Conservation (phyloP, 2,797 vertebrate genomes). For the Rhynchonycteris naso region DNA sequence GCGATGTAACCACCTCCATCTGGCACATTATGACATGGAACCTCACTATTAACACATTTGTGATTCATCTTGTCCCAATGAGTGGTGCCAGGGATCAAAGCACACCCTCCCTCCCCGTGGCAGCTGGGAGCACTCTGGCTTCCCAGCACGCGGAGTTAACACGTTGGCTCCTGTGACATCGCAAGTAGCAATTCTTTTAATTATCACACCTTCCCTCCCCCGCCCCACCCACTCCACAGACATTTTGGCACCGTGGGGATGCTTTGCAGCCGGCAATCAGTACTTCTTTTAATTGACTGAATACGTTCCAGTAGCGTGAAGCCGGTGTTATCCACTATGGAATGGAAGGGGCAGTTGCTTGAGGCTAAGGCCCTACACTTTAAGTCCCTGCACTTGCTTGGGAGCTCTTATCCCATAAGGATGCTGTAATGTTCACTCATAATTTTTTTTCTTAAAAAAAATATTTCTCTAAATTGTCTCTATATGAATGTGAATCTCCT, state of each 20-base stretch:
- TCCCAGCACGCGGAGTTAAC: slow-evolving; percentile 82
- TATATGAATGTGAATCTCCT: background rate
- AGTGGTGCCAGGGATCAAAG: slow-evolving; percentile 83
- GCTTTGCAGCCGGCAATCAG: slow-evolving; percentile 80
- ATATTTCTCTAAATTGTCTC: background rate
- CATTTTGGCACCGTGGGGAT: slow-evolving; percentile 82
- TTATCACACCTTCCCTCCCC: slow-evolving; percentile 86
- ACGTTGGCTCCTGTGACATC: slow-evolving; percentile 83
- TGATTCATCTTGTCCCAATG: slow-evolving; percentile 86
- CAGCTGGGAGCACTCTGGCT: slow-evolving; percentile 85
- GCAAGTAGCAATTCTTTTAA: slow-evolving; percentile 86
- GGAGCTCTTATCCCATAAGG: background rate
- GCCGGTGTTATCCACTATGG: slow-evolving; percentile 74
- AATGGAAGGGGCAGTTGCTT: slow-evolving; percentile 38
- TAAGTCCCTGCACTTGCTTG: background rate
- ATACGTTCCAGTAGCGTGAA: slow-evolving; percentile 75
- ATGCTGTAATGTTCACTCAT: background rate
- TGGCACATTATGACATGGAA: slow-evolving; percentile 85
- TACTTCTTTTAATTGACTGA: slow-evolving; percentile 84
- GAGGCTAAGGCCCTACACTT: background rate
- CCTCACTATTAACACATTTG: slow-evolving; percentile 83
- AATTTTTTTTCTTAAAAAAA: background rate
- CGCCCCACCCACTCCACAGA: slow-evolving; percentile 80
- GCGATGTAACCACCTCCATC: slow-evolving; percentile 86
- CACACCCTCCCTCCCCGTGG: slow-evolving; percentile 72